Conservation (phyloP, 2,888 invertebrate genomes). For the Notocelia uddmanniana region DNA sequence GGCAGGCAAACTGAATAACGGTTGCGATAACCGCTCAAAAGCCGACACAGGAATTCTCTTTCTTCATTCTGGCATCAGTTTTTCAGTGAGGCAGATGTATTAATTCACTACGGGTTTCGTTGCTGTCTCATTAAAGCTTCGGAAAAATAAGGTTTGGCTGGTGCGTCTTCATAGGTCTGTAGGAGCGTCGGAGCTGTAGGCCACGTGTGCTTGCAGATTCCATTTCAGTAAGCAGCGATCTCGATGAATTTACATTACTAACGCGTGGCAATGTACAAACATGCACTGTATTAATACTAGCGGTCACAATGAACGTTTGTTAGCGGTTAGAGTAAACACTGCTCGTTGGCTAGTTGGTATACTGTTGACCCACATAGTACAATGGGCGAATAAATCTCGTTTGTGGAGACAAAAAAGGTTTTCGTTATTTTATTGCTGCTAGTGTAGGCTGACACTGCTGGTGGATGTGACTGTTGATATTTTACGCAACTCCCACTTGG, state of each 20-base stretch:
- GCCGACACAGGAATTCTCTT: background rate
- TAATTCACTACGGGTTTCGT: background rate
- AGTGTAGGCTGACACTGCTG: constrained; percentile 48
- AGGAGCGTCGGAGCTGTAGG: background rate
- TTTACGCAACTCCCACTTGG: constrained; percentile 20
- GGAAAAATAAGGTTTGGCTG: background rate
- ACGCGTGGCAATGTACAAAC: constrained; percentile 46
- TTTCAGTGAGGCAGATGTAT: background rate
- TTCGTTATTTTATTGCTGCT: constrained; percentile 56
- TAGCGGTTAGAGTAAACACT: constrained; percentile 62
- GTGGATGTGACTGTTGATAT: constrained; percentile 51
- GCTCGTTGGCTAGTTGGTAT: constrained; percentile 68
- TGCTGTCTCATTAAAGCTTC: background rate
- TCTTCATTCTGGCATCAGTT: background rate
- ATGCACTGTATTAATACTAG: constrained; percentile 59
- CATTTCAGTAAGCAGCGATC: constrained; percentile 21
- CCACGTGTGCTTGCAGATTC: constrained; percentile 5
- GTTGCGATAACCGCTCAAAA: constrained; percentile 12
- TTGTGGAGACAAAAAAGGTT: constrained; percentile 72
- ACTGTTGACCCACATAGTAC: constrained; percentile 76
- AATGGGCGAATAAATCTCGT: constrained; percentile 78
- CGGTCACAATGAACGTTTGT: constrained; percentile 62
- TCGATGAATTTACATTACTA: constrained; percentile 45
- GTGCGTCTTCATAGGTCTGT: background rate
- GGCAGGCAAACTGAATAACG: constrained; percentile 50